Evolutionary conservation across 1,140 invertebrate species (phyloP), one percentile per base, ranked within the genome.

Genomic region (Oedothorax gibbosus): DNA sequence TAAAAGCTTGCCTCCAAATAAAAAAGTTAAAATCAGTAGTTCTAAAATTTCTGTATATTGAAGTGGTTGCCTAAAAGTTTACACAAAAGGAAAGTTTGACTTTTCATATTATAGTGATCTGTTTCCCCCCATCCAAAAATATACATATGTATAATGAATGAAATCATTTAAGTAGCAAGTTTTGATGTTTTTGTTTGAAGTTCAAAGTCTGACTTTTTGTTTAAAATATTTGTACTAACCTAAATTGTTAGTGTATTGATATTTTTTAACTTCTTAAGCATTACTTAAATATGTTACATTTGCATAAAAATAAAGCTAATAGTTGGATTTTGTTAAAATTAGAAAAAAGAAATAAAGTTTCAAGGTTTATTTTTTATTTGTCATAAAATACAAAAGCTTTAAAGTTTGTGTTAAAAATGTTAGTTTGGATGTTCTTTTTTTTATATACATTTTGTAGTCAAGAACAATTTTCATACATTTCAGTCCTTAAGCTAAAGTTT

Each of bases 391-490:
- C 53, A 11, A 35, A 35, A 75, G 11, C 18, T 57, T 73, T 57
- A 73, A 35, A 54, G 18, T 7, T 57, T 57, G 50, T n/a, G 21
- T 66, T 50, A 18, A 53, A 66, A 9, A 56, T 73, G 18, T 64
- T 73, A 35, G 51, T 73, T 73, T 60, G 54, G 56, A 80, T 71
- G 50, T 50, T 57, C n/a, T 73, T 71, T 72, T 72, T 73, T 57
- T n/a, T 18, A 51, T 8, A 71, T 50, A 81, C 56, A 60, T 71
- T 71, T 81, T 18, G 65, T 81, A 81, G 66, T 15, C 18, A 57
- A 49, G 54, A 82, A 82, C 68, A 73, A 64, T 82, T 82, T 82
- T 53, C 78, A 20, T 80, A 12, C 73, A 82, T 82, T 82, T 82
- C 64, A 49, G 56, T 72, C 66, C 65, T 12, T 82, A 73, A 73